Base-by-base conservation (phyloP, 92 coral and sea anemone genomes). In the Parazoanthus atlanticus region DNA sequence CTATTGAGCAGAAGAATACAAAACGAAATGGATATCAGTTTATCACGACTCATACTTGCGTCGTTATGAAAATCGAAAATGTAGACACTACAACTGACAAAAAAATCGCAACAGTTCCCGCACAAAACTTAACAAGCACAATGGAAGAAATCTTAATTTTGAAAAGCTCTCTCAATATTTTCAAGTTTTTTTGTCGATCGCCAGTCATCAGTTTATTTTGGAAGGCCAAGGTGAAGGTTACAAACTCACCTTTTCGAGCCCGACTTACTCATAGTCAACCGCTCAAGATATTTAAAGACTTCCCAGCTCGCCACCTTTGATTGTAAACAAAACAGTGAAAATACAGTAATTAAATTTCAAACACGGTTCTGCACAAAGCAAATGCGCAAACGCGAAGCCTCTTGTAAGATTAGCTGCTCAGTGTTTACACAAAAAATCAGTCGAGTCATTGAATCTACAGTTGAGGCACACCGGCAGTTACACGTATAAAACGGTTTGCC, bases 201-300 rank as follows among this genome's bases (percentile, higher is more conserved):
- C 25, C 49, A 19, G 49, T 34, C 17, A 30, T 25, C 49, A 34
- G 46, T 7, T 83, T 66, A 43, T 36, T 56, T 11, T 2, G 31
- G 16, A 47, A 43, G 31, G 77, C 12, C 64, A 84, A 34, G 85
- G 71, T 30, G 32, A 33, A 36, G 47, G 46, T 85, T 11, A 65
- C 88, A 80, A 46, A 30, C 93, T 78, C 76, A 94, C 97, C 97
- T 93, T 88, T 94, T 94, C 19, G 97, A 70, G 76, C 90, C 90
- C 41, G 95, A 84, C 91, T 94, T 94, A 85, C 95, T 94, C 97
- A 94, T 94, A 90, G 26, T 83, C 85, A 82, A 74, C 65, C 43
- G 69, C 46, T 74, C 86, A 65, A 71, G 72, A 78, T 9, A 70
- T 73, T 38, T 74, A 40, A 32, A 58, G 73, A 36, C 80, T 72